Evolutionary conservation across 2,797 vertebrate species (phyloP).

Genomic region (Peromyscus aztecus): DNA sequence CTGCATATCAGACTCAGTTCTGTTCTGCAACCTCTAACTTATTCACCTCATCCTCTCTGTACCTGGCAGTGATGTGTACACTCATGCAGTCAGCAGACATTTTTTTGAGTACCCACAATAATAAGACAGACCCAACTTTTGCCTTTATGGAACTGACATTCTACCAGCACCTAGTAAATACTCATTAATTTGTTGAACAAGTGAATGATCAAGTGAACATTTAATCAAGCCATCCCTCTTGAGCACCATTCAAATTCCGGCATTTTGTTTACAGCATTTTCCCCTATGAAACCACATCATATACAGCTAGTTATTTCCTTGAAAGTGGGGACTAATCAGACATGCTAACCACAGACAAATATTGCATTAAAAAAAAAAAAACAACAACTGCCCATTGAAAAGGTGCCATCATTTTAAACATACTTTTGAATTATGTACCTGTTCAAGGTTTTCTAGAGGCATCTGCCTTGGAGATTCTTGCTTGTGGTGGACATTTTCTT

Average conservation of each 20-base stretch:
- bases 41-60: background rate
- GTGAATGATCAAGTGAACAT: background rate
- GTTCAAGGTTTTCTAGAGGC: background rate
- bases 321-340: background rate
- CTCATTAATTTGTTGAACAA: constrained; percentile 21
- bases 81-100: background rate
- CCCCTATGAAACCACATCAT: constrained; percentile 10
- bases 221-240: background rate
- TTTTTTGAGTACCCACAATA: background rate
- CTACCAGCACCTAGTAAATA: background rate
- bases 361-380: background rate
- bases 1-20: background rate
- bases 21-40: background rate
- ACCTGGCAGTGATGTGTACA: background rate
- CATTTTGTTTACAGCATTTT: constrained; percentile 14
- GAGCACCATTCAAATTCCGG: background rate
- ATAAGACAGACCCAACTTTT: background rate
- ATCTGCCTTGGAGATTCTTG: background rate
- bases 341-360: constrained; percentile 10
- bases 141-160: constrained; percentile 11
- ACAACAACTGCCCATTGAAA: background rate
- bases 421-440: background rate
- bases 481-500: constrained; percentile 27
- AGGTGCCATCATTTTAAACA: background rate
- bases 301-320: constrained; percentile 14